Percentiles rank a stretch among this genome's conserved stretches.
phyloP scores from a whole-genome alignment of 2,797 vertebrate genomes.

The Furcifer pardalis region DNA sequence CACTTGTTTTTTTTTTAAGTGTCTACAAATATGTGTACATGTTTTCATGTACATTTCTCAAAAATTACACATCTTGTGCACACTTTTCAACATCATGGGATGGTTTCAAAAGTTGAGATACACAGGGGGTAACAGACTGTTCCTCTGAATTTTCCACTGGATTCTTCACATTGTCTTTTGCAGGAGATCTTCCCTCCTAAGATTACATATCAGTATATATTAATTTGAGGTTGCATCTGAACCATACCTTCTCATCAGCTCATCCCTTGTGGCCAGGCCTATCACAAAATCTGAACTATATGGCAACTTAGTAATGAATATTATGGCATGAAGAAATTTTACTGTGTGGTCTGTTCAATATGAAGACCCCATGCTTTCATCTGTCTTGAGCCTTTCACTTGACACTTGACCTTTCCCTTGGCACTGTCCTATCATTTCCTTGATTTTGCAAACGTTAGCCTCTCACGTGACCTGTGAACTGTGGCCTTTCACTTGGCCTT shows the following conservation, averaged over 20 bases:
- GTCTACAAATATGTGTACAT: too few species aligned
- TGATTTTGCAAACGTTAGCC: slow-evolving; percentile 79
- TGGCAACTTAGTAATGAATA: slow-evolving; percentile 49
- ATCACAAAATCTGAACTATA: slow-evolving; percentile 51
- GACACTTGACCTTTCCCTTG: slow-evolving; percentile 80
- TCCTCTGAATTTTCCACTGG: neutral
- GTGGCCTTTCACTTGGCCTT: slow-evolving; percentile 77
- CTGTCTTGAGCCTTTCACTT: slow-evolving; percentile 73
- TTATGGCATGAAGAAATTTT: slow-evolving; percentile 33
- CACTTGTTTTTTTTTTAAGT: too few species aligned
- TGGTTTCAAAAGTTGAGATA: neutral
- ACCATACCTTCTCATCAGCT: neutral
- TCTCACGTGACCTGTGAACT: slow-evolving; percentile 80
- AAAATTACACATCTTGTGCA: too few species aligned
- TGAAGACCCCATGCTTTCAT: slow-evolving; percentile 72
- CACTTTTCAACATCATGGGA: neutral
- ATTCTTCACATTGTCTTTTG: neutral
- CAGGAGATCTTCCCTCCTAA: neutral
- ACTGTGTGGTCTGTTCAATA: slow-evolving; percentile 57
- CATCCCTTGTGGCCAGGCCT: slow-evolving; percentile 31
- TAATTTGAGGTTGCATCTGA: slow-evolving; percentile 27
- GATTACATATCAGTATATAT: neutral
- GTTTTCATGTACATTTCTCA: too few species aligned
- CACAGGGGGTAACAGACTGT: neutral
- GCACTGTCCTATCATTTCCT: slow-evolving; percentile 79